Conservation (phyloP, 2,888 invertebrate species). For the Diogma glabrata region DNA sequence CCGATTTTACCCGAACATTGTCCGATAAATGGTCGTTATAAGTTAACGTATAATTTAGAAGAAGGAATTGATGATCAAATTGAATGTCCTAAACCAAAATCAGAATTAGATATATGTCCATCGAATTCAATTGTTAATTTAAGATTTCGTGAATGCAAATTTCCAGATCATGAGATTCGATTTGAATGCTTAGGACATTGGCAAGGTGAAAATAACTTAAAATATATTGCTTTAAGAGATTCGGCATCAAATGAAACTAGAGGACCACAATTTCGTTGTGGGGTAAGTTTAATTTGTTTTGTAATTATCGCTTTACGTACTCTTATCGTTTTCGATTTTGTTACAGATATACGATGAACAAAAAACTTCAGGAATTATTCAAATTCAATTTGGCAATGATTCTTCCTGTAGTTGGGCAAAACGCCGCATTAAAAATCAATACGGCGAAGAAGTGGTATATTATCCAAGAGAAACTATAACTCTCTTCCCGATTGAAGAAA, state of each 20-base stretch:
- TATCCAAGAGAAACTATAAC: constrained; percentile 43
- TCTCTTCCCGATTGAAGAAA: constrained; percentile 33
- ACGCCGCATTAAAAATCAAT: background rate
- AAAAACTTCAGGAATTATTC: constrained; percentile 39
- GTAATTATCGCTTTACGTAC: no score
- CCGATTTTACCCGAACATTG: constrained; percentile 46
- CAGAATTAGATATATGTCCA: constrained; percentile 48
- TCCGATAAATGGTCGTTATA: constrained; percentile 49
- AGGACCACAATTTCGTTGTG: constrained; percentile 46
- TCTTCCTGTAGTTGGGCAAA: constrained; percentile 40
- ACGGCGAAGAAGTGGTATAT: background rate
- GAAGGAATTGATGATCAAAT: constrained; percentile 38
- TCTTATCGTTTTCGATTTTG: no score
- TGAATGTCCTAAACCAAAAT: constrained; percentile 43
- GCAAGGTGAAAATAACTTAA: constrained; percentile 43
- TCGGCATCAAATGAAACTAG: constrained; percentile 31
- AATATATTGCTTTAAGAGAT: constrained; percentile 45
- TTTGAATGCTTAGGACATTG: constrained; percentile 54
- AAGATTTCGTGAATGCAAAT: constrained; percentile 44
- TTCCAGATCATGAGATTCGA: constrained; percentile 42
- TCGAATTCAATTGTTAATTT: constrained; percentile 46
- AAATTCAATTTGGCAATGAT: constrained; percentile 49
- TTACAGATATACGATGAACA: constrained; percentile 42
- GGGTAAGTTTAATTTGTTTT: constrained; percentile 37
- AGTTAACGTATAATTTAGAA: constrained; percentile 43